Evolutionary conservation across 2,797 vertebrate species (phyloP).

Genomic region (Girardinus metallicus): DNA sequence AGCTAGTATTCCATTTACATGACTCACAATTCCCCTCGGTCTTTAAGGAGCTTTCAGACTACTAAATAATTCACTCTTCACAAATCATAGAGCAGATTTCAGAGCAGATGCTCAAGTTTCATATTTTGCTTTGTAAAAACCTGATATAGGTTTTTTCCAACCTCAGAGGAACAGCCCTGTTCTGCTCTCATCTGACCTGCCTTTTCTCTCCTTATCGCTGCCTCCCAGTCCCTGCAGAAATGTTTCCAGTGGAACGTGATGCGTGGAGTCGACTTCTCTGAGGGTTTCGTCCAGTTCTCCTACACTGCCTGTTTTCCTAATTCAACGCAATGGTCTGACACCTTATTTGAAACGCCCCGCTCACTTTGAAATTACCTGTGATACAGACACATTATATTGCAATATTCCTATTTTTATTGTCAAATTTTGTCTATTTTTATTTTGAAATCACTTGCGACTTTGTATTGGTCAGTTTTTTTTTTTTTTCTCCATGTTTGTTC

Average conservation of each 20-base stretch:
- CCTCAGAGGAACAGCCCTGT: conserved; percentile 53
- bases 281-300: not conserved
- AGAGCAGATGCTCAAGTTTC: conserved; percentile 67
- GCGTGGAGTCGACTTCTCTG: not conserved
- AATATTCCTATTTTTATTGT: not conserved
- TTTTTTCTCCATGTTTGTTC: not conserved
- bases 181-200: conserved; percentile 23
- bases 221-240: not conserved
- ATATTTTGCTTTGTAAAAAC: conserved; percentile 70
- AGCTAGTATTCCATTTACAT: conserved; percentile 58
- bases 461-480: not conserved
- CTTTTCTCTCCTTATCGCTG: conserved; percentile 19
- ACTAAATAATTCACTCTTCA: conserved; percentile 77
- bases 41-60: conserved; percentile 73
- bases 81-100: conserved; percentile 69
- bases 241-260: not conserved
- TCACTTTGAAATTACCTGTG: not conserved
- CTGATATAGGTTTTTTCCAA: conserved; percentile 56
- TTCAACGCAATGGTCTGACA: not conserved
- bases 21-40: conserved; percentile 62
- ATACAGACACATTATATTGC: not conserved
- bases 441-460: not conserved
- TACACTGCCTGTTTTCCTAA: not conserved
- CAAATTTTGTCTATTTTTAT: not conserved
- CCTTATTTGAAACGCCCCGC: not conserved